These are phyloP conservation scores for Gallinago stenura DNA, from an alignment of 2,797 vertebrate genomes.

Conservation along the genomic window DNA sequence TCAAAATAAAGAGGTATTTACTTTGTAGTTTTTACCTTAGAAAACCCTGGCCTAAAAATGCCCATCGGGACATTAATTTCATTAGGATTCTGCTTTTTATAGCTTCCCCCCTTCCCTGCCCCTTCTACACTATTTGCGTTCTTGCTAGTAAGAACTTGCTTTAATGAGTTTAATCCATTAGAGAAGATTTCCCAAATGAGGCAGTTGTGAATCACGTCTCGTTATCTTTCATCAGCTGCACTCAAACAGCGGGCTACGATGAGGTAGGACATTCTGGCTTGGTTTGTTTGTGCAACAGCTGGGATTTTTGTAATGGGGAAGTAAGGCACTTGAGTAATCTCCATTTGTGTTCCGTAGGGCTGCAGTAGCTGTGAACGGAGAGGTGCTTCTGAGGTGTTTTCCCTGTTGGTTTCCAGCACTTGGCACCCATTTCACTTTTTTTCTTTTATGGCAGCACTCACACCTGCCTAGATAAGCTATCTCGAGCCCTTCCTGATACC, in stretches of 20 bases:
- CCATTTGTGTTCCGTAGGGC: neutral
- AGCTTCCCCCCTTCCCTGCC: no score
- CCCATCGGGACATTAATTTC: neutral
- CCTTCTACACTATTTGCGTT: neutral
- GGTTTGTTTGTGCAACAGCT: neutral
- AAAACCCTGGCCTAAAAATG: neutral
- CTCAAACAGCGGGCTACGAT: rapidly evolving
- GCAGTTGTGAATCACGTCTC: rapidly evolving
- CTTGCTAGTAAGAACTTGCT: neutral
- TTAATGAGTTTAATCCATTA: neutral
- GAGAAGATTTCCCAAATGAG: neutral
- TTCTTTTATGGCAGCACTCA: neutral
- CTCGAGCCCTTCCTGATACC: neutral
- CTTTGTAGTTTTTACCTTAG: neutral
- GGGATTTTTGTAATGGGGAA: neutral
- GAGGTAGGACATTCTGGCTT: neutral
- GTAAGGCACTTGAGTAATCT: neutral
- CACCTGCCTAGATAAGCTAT: neutral
- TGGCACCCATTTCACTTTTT: neutral
- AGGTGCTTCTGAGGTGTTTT: neutral
- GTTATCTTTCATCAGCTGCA: neutral
- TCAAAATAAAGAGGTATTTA: neutral
- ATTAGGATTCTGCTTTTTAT: neutral
- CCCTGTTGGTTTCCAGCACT: neutral
- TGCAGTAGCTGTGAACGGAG: neutral